phyloP scores from a whole-genome alignment of 2,797 vertebrate genomes.

The Eospalax fontanierii region DNA sequence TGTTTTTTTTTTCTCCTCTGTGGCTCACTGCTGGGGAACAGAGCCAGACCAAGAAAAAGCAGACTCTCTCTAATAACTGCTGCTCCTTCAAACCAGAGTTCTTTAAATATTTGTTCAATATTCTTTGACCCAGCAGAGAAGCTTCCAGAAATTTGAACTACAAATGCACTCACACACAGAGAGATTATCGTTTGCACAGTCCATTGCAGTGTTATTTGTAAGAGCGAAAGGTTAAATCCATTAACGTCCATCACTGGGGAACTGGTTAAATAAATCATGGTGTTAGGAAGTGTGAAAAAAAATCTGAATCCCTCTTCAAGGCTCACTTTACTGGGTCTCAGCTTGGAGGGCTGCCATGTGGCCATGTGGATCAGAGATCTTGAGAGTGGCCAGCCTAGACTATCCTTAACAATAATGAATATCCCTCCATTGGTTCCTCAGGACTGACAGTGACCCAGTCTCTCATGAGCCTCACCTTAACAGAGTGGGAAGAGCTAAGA shows the following conservation, averaged over 20 bases:
- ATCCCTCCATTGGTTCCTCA: neutral
- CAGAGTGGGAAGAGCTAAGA: neutral
- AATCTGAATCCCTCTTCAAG: neutral
- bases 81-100: neutral
- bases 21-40: neutral
- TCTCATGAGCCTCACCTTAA: neutral
- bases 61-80: neutral
- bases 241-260: neutral
- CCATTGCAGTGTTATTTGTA: conserved; percentile 12
- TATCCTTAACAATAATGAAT: neutral
- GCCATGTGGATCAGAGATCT: neutral
- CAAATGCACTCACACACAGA: neutral
- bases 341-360: neutral
- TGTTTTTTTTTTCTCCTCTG: neutral
- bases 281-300: neutral
- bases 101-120: conserved; percentile 64
- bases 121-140: conserved; percentile 25
- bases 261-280: conserved; percentile 13
- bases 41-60: neutral
- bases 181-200: conserved; percentile 15
- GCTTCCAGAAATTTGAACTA: conserved; percentile 55
- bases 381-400: neutral
- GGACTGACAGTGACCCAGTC: neutral
- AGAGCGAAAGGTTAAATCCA: conserved; percentile 55
- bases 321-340: neutral